Base-by-base conservation (phyloP, 1,140 invertebrate genomes). In the Cydia strobilella region DNA sequence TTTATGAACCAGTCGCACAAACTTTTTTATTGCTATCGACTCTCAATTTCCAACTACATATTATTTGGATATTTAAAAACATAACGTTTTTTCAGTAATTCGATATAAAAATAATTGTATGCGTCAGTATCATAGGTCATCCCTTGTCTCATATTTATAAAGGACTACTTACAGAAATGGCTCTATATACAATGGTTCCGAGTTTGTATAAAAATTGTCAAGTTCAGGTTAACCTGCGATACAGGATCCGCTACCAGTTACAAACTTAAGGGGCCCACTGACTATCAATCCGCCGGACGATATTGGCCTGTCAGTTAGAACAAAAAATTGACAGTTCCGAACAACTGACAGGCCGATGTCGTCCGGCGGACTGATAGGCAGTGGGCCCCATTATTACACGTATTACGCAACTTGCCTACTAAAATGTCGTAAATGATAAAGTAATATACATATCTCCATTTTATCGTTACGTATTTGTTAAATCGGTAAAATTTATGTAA, bases 131-230 rank as follows among this genome's bases (percentile, higher is more conserved):
- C 31, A 69, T 63, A 75, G 69, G 39, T 75, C 51, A 62, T 75
- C 35, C 63, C 63, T 69, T 42, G 65, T 72, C 23, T 75, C 69
- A 59, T 72, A 13, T 25, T 63, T 72, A 63, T 18, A 69, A 69
- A 69, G 65, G 65, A 72, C 75, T 75, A 75, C 69, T 75, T 75
- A 75, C 69, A 75, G 75, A 75, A 72, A 66, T 72, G 66, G 7
- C 9, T 75, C 27, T 75, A 75, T 76, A 71, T 77, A 77, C 76
- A 80, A 74, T 77, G 71, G 20, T 63, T 74, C 65, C 63, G 73
- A 76, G 74, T 71, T 75, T 75, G 77, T 76, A 78, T 69, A 73
- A 78, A 76, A 76, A 35, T 18, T 74, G 54, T 42, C n/a, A 59
- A 23, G 54, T 59, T 20, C 13, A 54, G n/a, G 51, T 54, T 42